phyloP scores from a whole-genome alignment of 2,888 invertebrate species.

The Mylabris sibirica region DNA sequence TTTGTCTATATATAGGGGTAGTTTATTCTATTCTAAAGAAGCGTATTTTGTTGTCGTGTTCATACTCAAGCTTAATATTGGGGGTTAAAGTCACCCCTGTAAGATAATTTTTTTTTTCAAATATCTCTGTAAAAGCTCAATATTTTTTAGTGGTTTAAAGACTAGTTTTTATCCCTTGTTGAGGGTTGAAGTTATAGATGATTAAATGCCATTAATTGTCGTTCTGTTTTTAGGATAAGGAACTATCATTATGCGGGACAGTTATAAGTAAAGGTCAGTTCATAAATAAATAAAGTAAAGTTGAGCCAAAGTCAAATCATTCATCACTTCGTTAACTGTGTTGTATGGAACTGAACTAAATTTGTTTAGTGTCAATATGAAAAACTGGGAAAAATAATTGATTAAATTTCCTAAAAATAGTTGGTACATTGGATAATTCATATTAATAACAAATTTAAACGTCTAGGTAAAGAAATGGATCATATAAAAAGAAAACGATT shows the following conservation, averaged over 20 bases:
- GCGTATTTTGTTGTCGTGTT: too few relatives aligned
- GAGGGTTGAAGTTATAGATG: too few relatives aligned
- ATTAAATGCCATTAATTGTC: too few relatives aligned
- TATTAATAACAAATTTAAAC: too few relatives aligned
- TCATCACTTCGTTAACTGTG: background rate
- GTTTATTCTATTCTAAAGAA: too few relatives aligned
- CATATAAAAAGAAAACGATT: background rate
- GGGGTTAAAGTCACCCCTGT: too few relatives aligned
- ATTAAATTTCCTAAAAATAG: background rate
- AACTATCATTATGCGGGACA: background rate
- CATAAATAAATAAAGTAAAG: background rate
- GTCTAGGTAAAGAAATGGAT: background rate
- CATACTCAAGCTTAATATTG: too few relatives aligned
- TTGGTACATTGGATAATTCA: background rate
- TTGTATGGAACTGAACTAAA: background rate
- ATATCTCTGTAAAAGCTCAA: too few relatives aligned
- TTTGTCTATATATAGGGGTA: too few relatives aligned
- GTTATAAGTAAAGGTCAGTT: slow-evolving; percentile 1
- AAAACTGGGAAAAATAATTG: background rate
- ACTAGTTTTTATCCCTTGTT: too few relatives aligned
- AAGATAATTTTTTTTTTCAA: too few relatives aligned
- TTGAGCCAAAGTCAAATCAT: background rate
- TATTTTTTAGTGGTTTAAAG: too few relatives aligned
- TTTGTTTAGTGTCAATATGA: slow-evolving; percentile 12
- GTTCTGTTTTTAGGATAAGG: background rate